These are phyloP conservation scores for Lophotis ruficrista DNA, from an alignment of 2,113 vertebrate species.

Conservation along the genomic window DNA sequence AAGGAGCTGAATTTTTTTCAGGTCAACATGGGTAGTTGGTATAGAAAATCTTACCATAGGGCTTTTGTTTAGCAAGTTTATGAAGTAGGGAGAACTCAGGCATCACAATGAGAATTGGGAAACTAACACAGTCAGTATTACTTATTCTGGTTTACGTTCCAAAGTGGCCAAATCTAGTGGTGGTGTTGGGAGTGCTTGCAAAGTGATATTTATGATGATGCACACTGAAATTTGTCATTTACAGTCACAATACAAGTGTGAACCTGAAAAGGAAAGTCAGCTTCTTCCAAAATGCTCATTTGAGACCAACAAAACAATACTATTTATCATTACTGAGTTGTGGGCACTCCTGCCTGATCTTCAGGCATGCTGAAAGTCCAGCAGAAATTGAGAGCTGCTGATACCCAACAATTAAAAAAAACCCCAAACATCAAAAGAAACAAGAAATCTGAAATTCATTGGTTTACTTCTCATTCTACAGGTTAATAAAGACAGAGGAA, in stretches of 20 bases:
- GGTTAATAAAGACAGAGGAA: not conserved
- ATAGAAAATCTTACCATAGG: not conserved
- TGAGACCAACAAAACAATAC: not conserved
- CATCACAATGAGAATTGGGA: not conserved
- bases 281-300: conserved; percentile 10
- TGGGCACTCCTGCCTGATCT: not conserved
- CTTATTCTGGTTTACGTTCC: not conserved
- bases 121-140: not conserved
- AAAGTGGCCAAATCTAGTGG: not conserved
- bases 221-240: not conserved
- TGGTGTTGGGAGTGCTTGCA: not conserved
- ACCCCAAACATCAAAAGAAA: not conserved
- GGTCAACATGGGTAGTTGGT: accelerated
- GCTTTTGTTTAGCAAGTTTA: not conserved
- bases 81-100: not conserved
- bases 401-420: not conserved
- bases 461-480: not conserved
- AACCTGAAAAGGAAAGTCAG: not conserved
- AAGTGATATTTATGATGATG: not conserved
- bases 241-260: not conserved
- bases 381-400: not conserved
- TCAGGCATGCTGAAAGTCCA: not conserved
- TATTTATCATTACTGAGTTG: not conserved
- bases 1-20: not conserved
- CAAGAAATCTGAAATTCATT: not conserved